phyloP scores from a whole-genome alignment of 2,113 vertebrate species.

The Eublepharis macularius region DNA sequence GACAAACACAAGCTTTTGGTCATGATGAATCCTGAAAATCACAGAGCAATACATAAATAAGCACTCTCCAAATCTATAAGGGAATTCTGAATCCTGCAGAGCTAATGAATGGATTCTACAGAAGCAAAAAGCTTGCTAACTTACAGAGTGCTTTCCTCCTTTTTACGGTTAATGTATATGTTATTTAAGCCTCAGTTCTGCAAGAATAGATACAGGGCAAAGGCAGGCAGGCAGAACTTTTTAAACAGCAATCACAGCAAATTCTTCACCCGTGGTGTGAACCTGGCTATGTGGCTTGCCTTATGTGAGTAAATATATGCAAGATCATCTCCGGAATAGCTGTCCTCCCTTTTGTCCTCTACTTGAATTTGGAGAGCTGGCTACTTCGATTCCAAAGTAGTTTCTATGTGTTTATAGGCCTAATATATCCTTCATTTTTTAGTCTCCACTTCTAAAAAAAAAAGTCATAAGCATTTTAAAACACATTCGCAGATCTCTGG shows the following conservation, averaged over 20 bases:
- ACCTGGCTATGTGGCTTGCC: background rate
- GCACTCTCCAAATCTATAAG: background rate
- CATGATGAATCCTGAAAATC: background rate
- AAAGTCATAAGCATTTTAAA: no score
- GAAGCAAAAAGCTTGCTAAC: background rate
- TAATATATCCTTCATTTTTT: background rate
- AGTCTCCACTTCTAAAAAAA: background rate
- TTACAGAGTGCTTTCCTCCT: background rate
- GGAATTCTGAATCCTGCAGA: background rate
- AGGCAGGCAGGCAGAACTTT: background rate
- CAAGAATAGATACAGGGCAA: background rate
- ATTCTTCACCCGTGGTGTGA: background rate
- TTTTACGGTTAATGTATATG: background rate
- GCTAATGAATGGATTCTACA: no score
- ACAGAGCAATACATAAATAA: background rate
- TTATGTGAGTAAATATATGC: background rate
- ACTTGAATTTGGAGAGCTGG: background rate
- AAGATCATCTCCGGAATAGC: background rate
- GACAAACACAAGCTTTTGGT: background rate
- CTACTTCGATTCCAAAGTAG: background rate
- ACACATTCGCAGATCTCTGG: background rate
- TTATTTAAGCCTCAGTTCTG: constrained; percentile 8
- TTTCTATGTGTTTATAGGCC: background rate
- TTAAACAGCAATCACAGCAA: background rate
- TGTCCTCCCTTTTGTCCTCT: background rate